Percentiles rank a stretch among this genome's conserved stretches.
phyloP scores from a whole-genome alignment of 2,797 vertebrate genomes.

The Merluccius polli region DNA sequence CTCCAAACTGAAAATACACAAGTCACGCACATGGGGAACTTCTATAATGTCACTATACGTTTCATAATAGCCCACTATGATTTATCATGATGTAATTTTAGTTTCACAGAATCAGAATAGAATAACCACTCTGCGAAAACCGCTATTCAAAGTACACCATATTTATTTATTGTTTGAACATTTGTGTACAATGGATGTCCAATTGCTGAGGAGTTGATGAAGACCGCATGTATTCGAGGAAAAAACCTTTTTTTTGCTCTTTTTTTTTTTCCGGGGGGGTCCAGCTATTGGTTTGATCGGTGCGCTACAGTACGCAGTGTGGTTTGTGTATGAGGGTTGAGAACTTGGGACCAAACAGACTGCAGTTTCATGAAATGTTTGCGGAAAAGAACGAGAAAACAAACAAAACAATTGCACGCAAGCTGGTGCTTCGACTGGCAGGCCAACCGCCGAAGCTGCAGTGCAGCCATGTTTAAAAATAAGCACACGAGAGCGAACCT shows the following conservation, averaged over 20 bases:
- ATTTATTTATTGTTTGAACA: not conserved
- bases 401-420: not conserved
- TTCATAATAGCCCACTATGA: not conserved
- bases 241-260: not conserved
- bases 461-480: slow-evolving; percentile 14
- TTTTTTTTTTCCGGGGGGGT: not conserved
- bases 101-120: not conserved
- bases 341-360: not conserved
- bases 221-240: not conserved
- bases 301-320: not conserved
- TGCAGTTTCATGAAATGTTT: not conserved
- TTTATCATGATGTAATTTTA: not conserved
- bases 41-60: not conserved
- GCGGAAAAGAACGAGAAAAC: not conserved
- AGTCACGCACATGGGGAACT: not conserved
- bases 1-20: not conserved
- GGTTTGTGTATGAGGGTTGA: not conserved
- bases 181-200: not conserved
- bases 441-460: not conserved
- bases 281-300: not conserved
- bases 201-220: not conserved
- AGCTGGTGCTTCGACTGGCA: not conserved
- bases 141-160: not conserved
- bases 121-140: not conserved
- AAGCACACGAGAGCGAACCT: slow-evolving; percentile 16